Base-by-base conservation (phyloP, 2,797 vertebrate species). In the Limnodromus scolopaceus region DNA sequence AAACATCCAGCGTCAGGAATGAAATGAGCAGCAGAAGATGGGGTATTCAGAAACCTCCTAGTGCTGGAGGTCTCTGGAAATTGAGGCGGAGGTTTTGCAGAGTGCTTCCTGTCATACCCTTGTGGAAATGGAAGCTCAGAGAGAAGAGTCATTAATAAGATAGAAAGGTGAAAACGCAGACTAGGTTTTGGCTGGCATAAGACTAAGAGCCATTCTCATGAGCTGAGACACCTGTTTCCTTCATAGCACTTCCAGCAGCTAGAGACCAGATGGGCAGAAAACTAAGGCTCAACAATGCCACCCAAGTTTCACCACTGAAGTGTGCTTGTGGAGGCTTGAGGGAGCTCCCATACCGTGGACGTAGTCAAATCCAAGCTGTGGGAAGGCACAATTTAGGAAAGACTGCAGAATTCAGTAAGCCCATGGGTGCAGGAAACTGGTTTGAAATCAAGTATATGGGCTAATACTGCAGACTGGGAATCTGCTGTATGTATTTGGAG, bases 41-140 rank as follows among this genome's bases (percentile, higher is more conserved):
- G 24, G 20, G 11, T 53, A 53, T 68, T 60, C 22, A 27, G 71
- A 65, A 85, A 36, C 5, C 22, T 65, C 19, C 24, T 32, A 0
- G 0, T 66, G 32, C 9, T 68, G 32, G 11, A 11, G 7, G 12
- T 54, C 0, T 45, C 48, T 63, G 38, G 48, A 81, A 80, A 39
- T 2, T 6, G 16, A 78, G 28, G 30, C 13, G 15, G 25, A 65
- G 27, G 34, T 38, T 89, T 81, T 38, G 46, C 36, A 65, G 6
- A 23, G 27, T 0, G 0, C 22, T 57, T 55, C 17, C 48, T 4
- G 2, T 34, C 11, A 9, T 41, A 23, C 8, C 10, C 4, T 9
- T 27, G 28, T 60, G 30, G 36, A 80, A 80, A 87, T 27, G 45
- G 60, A 84, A 89, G 36, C 39, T 89, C 32, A 71, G 72, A 24